Evolutionary conservation across 2,113 vertebrate species (phyloP).

Genomic region (Panthera leo): DNA sequence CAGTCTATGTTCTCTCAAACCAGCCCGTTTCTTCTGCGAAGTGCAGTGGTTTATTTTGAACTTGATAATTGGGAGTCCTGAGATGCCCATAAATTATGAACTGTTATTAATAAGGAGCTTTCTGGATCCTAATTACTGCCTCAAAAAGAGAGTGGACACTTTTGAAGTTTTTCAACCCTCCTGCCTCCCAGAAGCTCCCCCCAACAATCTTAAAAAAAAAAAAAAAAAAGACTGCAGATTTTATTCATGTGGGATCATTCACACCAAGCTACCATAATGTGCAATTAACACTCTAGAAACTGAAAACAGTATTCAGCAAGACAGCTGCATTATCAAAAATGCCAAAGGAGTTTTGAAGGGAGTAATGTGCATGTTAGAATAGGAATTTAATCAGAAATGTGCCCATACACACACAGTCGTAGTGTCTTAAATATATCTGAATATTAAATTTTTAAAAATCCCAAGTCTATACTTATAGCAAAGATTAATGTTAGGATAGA

Average conservation of each 20-base stretch:
- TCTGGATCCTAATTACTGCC: slow-evolving; percentile 61
- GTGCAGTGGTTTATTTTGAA: slow-evolving; percentile 61
- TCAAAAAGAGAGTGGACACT: slow-evolving; percentile 68
- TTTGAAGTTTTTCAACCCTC: slow-evolving; percentile 68
- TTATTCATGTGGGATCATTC: slow-evolving; percentile 76
- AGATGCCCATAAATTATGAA: slow-evolving; percentile 44
- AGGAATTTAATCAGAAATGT: slow-evolving; percentile 73
- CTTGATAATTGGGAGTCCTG: not conserved
- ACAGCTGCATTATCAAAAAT: slow-evolving; percentile 78
- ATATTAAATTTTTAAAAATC: slow-evolving; percentile 64
- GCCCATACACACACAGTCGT: not conserved
- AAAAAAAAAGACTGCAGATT: slow-evolving; percentile 54
- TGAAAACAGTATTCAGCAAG: slow-evolving; percentile 78
- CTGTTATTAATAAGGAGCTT: slow-evolving; percentile 64
- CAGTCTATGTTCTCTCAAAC: slow-evolving; percentile 13
- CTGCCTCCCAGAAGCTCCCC: slow-evolving; percentile 31
- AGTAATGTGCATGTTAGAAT: slow-evolving; percentile 73
- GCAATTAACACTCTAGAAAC: slow-evolving; percentile 73
- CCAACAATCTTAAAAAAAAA: slow-evolving; percentile 60
- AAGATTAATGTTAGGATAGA: slow-evolving; percentile 32
- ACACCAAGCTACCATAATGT: slow-evolving; percentile 72
- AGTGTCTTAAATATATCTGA: slow-evolving; percentile 64
- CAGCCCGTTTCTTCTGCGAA: not conserved
- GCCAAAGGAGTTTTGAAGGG: slow-evolving; percentile 70
- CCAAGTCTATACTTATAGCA: slow-evolving; percentile 3